phyloP scores from a whole-genome alignment of 2,113 vertebrate species.

The Gambusia affinis region DNA sequence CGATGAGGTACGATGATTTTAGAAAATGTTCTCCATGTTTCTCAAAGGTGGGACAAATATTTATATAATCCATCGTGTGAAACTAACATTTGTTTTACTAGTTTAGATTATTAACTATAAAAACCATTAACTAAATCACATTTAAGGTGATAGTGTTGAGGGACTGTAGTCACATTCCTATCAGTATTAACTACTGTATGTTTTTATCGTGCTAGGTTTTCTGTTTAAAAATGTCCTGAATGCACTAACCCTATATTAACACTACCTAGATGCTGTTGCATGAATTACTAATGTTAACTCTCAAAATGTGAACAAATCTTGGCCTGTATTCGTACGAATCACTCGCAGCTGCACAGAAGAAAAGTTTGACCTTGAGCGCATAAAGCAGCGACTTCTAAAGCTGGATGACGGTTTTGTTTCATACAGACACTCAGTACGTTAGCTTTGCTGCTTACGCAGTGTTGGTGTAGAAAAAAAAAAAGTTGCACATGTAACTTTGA shows the following conservation, averaged over 20 bases:
- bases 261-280: slow-evolving; percentile 22
- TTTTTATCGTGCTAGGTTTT: background rate
- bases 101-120: background rate
- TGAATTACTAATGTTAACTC: slow-evolving; percentile 35
- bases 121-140: background rate
- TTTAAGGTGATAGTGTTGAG: background rate
- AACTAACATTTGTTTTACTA: background rate
- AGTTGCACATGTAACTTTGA: background rate
- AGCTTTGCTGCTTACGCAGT: background rate
- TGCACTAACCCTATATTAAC: slow-evolving; percentile 32
- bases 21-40: background rate
- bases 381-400: background rate
- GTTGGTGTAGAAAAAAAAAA: background rate
- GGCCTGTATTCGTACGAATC: background rate
- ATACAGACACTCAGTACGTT: background rate
- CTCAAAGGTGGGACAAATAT: background rate
- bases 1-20: background rate
- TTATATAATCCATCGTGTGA: background rate
- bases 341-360: background rate
- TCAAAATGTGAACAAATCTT: background rate
- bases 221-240: slow-evolving; percentile 8
- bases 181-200: slow-evolving; percentile 1
- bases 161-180: background rate
- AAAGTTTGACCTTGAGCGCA: background rate
- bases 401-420: background rate